Conservation (phyloP, 1,140 invertebrate species). For the Drosophila sechellia region DNA sequence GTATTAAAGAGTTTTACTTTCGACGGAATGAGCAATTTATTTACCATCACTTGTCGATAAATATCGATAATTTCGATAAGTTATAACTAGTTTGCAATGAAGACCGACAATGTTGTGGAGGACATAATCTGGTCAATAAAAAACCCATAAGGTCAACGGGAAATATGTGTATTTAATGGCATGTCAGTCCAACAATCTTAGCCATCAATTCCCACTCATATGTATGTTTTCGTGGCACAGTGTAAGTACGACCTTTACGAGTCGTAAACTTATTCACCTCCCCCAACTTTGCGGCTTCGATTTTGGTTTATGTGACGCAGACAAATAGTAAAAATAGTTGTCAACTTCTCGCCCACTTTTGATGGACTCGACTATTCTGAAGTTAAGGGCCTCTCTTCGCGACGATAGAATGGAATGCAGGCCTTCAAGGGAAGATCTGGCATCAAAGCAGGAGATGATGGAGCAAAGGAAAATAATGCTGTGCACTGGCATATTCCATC, state of each 20-base stretch:
- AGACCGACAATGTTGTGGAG: neutral
- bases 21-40: neutral
- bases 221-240: neutral
- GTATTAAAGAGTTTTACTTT: neutral
- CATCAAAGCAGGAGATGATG: slow-evolving; percentile 2
- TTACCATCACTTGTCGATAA: neutral
- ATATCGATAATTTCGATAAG: neutral
- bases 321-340: slow-evolving; percentile 13
- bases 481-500: slow-evolving; percentile 7
- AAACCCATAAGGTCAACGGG: neutral
- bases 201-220: neutral
- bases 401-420: slow-evolving; percentile 18
- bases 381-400: neutral
- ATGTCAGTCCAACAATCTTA: neutral
- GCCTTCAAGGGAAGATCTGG: neutral
- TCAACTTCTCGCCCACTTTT: slow-evolving; percentile 12
- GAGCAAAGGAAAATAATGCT: neutral
- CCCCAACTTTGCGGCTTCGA: slow-evolving; percentile 12
- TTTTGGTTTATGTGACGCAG: slow-evolving; percentile 24
- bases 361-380: neutral
- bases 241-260: neutral
- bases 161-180: neutral
- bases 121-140: neutral
- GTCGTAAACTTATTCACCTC: slow-evolving; percentile 10
- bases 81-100: neutral